Evolutionary conservation across 1,140 invertebrate species (phyloP).

Genomic region (Platyura marginata): DNA sequence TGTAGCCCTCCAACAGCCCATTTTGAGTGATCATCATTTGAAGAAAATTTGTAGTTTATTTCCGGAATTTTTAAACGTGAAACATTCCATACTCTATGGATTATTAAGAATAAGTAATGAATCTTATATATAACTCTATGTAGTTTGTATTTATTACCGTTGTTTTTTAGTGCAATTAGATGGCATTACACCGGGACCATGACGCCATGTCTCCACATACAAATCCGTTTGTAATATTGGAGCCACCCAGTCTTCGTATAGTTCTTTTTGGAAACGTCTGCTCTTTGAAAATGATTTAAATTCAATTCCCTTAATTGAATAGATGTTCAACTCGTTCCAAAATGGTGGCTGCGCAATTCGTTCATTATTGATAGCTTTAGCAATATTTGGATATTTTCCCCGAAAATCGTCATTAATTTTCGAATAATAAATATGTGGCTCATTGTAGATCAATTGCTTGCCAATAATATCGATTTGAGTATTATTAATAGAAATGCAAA

Average conservation of each 20-base stretch:
- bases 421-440: constrained; percentile 44
- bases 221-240: constrained; percentile 47
- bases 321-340: constrained; percentile 34
- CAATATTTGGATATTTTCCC: constrained; percentile 32
- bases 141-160: constrained; percentile 11
- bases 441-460: constrained; percentile 52
- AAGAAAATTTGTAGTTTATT: no score
- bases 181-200: constrained; percentile 51
- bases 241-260: constrained; percentile 69
- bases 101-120: constrained; percentile 1
- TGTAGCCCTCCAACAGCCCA: constrained; percentile 56
- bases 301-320: constrained; percentile 31
- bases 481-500: constrained; percentile 58
- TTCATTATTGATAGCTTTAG: constrained; percentile 36
- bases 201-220: constrained; percentile 73
- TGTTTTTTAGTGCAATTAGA: constrained; percentile 38
- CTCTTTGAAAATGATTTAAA: constrained; percentile 69
- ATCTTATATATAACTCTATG: constrained; percentile 29
- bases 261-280: constrained; percentile 54
- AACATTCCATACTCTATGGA: neutral
- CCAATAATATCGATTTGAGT: constrained; percentile 49
- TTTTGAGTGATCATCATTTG: constrained; percentile 89
- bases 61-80: no score
- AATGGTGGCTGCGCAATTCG: constrained; percentile 40
- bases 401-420: constrained; percentile 33